These are phyloP conservation scores for Novumbra hubbsi DNA, from an alignment of 2,797 vertebrate species.

Conservation along the genomic window DNA sequence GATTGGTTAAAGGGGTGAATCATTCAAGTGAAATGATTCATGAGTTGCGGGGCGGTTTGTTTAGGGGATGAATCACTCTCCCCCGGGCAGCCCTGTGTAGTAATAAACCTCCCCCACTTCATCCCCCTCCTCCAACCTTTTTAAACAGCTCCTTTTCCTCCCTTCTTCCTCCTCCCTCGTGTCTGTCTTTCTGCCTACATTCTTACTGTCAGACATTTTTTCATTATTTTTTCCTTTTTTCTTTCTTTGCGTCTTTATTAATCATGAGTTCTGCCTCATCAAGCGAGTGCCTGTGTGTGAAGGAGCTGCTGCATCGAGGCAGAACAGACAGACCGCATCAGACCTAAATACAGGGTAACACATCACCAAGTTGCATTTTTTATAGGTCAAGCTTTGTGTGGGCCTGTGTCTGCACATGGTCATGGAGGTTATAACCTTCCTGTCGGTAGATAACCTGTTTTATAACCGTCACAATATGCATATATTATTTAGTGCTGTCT, in stretches of 20 bases:
- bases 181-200: slow-evolving; percentile 25
- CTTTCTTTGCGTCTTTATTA: slow-evolving; percentile 29
- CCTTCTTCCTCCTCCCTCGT: slow-evolving; percentile 40
- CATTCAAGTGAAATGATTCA: too few relatives aligned
- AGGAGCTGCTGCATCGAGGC: not conserved
- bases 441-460: not conserved
- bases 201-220: slow-evolving; percentile 32
- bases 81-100: slow-evolving; percentile 68
- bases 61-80: too few relatives aligned
- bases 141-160: slow-evolving; percentile 62
- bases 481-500: not conserved
- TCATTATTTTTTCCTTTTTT: slow-evolving; percentile 24
- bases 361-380: slow-evolving; percentile 31
- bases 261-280: not conserved
- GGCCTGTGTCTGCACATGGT: slow-evolving; percentile 45
- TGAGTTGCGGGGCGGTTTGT: too few relatives aligned
- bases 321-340: slow-evolving; percentile 42
- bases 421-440: slow-evolving; percentile 44
- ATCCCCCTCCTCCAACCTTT: slow-evolving; percentile 56
- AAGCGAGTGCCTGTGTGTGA: not conserved
- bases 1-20: slow-evolving; percentile 53
- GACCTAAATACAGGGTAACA: slow-evolving; percentile 55
- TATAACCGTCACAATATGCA: not conserved
- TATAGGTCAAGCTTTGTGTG: slow-evolving; percentile 30
- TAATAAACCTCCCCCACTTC: slow-evolving; percentile 68